Evolutionary conservation across 2,113 vertebrate species (phyloP).

Genomic region (Cavia porcellus): DNA sequence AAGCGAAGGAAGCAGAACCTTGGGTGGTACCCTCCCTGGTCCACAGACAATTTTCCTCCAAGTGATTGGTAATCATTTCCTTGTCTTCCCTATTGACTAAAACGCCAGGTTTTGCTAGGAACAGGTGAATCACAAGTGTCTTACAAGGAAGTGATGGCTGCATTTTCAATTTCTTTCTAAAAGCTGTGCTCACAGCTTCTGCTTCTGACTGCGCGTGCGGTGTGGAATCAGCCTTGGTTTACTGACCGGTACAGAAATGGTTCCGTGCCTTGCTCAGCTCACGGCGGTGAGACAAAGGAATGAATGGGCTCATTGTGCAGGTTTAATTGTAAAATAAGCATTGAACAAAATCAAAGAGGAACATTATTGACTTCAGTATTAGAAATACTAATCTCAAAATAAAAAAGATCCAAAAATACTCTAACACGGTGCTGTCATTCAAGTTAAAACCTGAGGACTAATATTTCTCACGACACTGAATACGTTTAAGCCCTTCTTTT

Average conservation of each 20-base stretch:
- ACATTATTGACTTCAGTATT: slow-evolving; percentile 9
- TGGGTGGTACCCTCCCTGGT: not conserved
- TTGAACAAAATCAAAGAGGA: not conserved
- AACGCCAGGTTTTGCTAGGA: not conserved
- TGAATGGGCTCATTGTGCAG: not conserved
- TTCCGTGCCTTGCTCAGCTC: not conserved
- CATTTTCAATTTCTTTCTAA: not conserved
- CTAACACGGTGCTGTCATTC: not conserved
- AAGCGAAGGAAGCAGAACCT: not conserved
- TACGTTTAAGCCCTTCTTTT: not conserved
- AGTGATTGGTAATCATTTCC: fast-evolving
- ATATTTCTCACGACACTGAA: slow-evolving; percentile 32
- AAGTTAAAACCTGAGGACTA: slow-evolving; percentile 29
- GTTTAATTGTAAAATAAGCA: not conserved
- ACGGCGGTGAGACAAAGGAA: not conserved
- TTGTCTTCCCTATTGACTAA: fast-evolving
- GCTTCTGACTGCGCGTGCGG: too few species aligned
- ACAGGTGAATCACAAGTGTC: not conserved
- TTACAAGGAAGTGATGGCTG: too few species aligned
- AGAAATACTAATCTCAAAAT: slow-evolving; percentile 51
- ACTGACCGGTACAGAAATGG: too few species aligned
- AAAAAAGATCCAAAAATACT: slow-evolving; percentile 50
- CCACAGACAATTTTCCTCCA: too few species aligned
- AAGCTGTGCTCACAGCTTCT: not conserved
- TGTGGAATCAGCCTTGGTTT: not conserved